Evolutionary conservation across 2,888 invertebrate species (phyloP).

Genomic region (Petrolisthes manimaculis): DNA sequence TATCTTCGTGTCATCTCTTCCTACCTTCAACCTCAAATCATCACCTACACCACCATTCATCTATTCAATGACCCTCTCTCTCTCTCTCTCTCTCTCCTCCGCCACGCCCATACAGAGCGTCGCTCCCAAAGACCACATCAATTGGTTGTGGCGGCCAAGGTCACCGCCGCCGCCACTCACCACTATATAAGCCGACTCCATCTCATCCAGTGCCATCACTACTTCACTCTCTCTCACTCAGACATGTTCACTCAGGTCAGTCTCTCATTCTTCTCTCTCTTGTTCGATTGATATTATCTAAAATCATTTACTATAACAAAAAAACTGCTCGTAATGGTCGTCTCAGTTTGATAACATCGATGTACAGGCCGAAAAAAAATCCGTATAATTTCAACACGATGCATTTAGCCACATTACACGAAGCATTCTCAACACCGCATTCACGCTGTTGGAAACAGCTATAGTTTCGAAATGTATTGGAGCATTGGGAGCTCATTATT

Average conservation of each 20-base stretch:
- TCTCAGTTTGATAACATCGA: no score
- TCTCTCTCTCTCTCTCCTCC: conserved; percentile 10
- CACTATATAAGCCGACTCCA: not conserved
- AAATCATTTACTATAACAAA: no score
- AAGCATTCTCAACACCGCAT: no score
- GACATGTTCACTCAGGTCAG: conserved; percentile 7
- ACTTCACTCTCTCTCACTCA: not conserved
- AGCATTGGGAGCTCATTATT: no score
- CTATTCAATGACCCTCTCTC: not conserved
- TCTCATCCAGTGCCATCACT: not conserved
- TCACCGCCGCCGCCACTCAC: conserved; percentile 13
- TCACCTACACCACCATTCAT: not conserved
- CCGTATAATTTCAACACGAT: no score
- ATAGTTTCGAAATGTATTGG: no score
- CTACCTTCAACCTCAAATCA: not conserved
- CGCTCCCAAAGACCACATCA: not conserved
- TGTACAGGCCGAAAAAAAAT: no score
- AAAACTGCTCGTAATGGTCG: no score
- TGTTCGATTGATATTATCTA: not conserved
- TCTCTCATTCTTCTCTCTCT: not conserved
- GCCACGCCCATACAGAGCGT: not conserved
- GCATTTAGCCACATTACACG: no score
- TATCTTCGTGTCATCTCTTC: not conserved
- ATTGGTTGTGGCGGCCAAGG: not conserved
- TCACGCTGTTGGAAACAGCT: no score